Percentiles rank a stretch among this genome's conserved stretches.
Evolutionary conservation across 2,113 vertebrate genomes (phyloP).

Genomic region (Corythaixoides concolor): DNA sequence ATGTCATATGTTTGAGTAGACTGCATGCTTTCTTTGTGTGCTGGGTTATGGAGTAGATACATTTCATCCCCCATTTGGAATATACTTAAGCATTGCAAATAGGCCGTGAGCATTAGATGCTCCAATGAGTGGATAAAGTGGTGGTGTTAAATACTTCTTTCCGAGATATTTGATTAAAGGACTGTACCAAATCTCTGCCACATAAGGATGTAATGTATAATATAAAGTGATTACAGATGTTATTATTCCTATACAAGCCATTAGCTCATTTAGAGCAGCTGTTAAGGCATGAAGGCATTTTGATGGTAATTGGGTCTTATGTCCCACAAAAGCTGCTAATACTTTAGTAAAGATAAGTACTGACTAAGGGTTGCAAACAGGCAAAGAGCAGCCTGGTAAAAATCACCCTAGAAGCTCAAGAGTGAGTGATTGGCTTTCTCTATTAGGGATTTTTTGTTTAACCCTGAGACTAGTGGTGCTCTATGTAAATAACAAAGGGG

Average conservation of each 20-base stretch:
- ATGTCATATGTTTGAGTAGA: slow-evolving; percentile 37
- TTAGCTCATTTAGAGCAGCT: slow-evolving; percentile 49
- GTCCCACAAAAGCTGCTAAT: slow-evolving; percentile 54
- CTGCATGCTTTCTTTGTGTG: slow-evolving; percentile 55
- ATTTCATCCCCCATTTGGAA: slow-evolving; percentile 11
- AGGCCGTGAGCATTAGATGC: slow-evolving; percentile 34
- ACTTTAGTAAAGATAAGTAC: neutral
- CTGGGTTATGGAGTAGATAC: slow-evolving; percentile 39
- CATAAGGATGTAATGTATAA: neutral
- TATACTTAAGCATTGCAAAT: slow-evolving; percentile 31
- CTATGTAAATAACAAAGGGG: neutral
- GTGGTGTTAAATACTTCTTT: slow-evolving; percentile 37
- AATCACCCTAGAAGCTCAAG: neutral
- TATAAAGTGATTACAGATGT: neutral
- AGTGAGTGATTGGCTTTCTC: neutral
- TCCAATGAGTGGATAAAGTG: slow-evolving; percentile 16
- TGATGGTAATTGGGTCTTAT: slow-evolving; percentile 6
- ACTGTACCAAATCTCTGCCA: slow-evolving; percentile 54
- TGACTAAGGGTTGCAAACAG: neutral
- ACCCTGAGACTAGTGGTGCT: neutral
- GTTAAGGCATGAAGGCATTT: slow-evolving; percentile 11
- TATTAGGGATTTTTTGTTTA: neutral
- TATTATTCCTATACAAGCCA: slow-evolving; percentile 53
- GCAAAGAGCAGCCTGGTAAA: neutral
- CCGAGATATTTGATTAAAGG: neutral